phyloP scores from a whole-genome alignment of 2,797 vertebrate genomes.

The Psittacula echo region DNA sequence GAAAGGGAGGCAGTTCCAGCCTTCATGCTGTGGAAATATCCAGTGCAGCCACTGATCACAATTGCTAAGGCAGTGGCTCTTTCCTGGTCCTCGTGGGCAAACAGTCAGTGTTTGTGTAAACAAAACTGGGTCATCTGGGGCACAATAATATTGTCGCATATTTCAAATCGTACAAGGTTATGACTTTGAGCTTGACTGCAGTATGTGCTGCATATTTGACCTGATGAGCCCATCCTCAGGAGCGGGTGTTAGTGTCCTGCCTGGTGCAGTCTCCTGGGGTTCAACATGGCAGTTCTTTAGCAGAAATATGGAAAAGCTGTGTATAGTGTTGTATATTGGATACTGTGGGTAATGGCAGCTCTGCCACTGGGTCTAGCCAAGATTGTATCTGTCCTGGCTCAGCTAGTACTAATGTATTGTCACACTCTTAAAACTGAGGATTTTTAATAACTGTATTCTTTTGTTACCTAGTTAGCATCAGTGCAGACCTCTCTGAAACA shows the following conservation, averaged over 20 bases:
- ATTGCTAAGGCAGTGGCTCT: background rate
- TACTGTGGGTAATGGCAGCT: background rate
- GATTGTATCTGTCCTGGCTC: background rate
- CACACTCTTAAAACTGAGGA: background rate
- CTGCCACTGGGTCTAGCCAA: background rate
- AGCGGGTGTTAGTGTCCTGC: background rate
- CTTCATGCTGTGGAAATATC: accelerated
- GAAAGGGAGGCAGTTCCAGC: background rate
- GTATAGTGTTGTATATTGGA: accelerated
- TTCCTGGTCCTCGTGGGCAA: background rate
- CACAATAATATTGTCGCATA: background rate
- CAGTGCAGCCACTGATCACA: accelerated
- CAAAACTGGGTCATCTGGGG: background rate
- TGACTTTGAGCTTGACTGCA: background rate
- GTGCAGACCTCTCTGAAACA: background rate
- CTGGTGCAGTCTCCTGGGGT: background rate
- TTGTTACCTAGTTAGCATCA: background rate
- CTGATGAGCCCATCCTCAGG: accelerated
- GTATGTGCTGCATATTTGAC: background rate
- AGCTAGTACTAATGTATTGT: background rate
- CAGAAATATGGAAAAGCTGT: accelerated
- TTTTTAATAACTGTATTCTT: background rate
- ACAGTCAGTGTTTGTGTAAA: background rate
- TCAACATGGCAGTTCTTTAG: background rate
- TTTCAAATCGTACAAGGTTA: background rate